Evolutionary conservation across 2,888 invertebrate genomes (phyloP).

Genomic region (Amblyteles armatorius): DNA sequence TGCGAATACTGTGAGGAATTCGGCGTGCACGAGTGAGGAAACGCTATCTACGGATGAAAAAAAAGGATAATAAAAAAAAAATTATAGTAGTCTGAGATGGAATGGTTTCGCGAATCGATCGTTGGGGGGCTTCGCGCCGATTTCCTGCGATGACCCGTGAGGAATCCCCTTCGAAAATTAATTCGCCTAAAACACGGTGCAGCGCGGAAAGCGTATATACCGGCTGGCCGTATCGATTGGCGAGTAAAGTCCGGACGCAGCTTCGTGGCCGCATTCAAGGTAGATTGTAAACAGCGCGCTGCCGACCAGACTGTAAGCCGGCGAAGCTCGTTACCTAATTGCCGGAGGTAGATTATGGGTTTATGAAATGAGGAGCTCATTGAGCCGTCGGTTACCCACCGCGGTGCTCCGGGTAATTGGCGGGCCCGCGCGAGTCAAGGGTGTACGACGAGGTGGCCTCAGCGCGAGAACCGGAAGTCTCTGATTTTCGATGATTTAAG

Average conservation of each 20-base stretch:
- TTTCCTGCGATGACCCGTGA: neutral
- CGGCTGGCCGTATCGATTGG: slow-evolving; percentile 21
- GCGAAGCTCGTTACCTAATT: slow-evolving; percentile 51
- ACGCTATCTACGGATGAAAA: neutral
- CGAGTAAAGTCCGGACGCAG: neutral
- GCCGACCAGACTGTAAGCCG: slow-evolving; percentile 30
- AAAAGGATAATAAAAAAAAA: neutral
- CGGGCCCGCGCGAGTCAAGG: neutral
- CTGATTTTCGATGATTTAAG: neutral
- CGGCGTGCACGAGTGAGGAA: neutral
- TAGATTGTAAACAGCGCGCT: slow-evolving; percentile 8
- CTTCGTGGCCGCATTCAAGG: slow-evolving; percentile 4
- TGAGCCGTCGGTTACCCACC: neutral
- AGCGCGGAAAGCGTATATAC: neutral
- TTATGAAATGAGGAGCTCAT: slow-evolving; percentile 18
- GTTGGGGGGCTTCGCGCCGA: too few relatives aligned
- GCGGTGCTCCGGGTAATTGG: slow-evolving; percentile 1
- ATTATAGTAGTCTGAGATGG: neutral
- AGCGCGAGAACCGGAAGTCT: slow-evolving; percentile 7
- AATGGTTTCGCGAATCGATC: neutral
- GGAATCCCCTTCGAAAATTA: neutral
- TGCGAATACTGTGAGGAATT: too few relatives aligned
- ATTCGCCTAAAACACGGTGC: neutral
- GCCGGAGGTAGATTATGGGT: slow-evolving; percentile 32
- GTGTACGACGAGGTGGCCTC: slow-evolving; percentile 12